Conservation (phyloP, 2,888 invertebrate species). For the Eristalis arbustorum region DNA sequence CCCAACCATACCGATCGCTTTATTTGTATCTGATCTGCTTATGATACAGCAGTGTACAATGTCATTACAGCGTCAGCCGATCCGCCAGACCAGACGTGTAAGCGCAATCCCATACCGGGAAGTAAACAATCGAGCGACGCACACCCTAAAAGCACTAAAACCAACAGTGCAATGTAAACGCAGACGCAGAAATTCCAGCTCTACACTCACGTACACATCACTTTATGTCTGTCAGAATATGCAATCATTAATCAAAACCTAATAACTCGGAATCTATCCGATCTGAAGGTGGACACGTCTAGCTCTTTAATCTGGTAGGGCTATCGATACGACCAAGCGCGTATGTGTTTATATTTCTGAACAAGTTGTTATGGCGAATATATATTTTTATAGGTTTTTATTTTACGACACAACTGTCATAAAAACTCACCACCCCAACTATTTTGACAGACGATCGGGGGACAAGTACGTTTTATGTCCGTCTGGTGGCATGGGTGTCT, state of each 20-base stretch:
- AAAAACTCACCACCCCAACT: constrained; percentile 6
- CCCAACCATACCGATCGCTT: background rate
- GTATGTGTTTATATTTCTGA: constrained; percentile 6
- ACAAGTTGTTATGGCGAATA: constrained; percentile 9
- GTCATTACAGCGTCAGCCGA: background rate
- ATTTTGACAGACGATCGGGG: background rate
- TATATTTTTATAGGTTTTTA: background rate
- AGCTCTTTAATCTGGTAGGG: background rate
- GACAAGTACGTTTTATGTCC: background rate
- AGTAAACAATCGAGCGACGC: background rate
- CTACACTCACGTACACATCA: background rate
- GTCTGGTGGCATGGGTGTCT: background rate
- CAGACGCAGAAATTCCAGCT: background rate
- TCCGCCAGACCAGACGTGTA: background rate
- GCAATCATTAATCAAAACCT: background rate
- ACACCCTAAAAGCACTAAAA: background rate
- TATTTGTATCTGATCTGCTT: background rate
- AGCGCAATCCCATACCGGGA: background rate
- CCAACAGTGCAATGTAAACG: background rate
- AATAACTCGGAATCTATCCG: background rate
- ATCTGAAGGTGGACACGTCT: constrained; percentile 4
- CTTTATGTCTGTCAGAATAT: background rate
- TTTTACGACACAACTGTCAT: constrained; percentile 14
- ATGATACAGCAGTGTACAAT: background rate
- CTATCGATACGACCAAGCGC: background rate